phyloP scores from a whole-genome alignment of 1,140 invertebrate species.

The Arctopsyche grandis region DNA sequence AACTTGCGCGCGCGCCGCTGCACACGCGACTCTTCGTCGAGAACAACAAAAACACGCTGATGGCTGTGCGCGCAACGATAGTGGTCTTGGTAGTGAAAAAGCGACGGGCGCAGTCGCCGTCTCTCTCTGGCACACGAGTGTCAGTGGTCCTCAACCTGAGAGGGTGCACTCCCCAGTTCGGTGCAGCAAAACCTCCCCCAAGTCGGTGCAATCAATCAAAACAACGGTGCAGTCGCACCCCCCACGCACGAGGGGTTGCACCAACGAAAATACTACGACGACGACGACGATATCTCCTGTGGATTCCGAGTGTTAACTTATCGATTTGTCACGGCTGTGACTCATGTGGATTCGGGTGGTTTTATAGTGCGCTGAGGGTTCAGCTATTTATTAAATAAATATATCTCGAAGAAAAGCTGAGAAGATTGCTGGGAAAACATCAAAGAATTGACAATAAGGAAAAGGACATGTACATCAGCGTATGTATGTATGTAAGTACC shows the following conservation, averaged over 20 bases:
- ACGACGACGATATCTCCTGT: background rate
- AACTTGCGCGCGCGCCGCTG: constrained; percentile 9
- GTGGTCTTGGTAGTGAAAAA: background rate
- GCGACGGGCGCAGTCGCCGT: background rate
- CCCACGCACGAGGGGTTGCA: background rate
- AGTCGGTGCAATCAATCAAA: constrained; percentile 14
- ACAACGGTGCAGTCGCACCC: constrained; percentile 4
- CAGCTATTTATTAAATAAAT: no score
- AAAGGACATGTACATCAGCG: no score
- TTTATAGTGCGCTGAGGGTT: background rate
- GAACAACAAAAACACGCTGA: constrained; percentile 24
- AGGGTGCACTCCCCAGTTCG: background rate
- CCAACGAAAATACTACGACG: background rate
- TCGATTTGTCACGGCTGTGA: constrained; percentile 16
- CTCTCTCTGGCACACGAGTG: background rate
- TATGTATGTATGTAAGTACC: no score
- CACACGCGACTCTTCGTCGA: constrained; percentile 1
- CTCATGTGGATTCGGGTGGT: background rate
- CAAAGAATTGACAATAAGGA: no score
- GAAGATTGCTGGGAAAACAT: no score
- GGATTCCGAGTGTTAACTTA: constrained; percentile 13
- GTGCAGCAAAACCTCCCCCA: background rate
- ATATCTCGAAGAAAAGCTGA: no score
- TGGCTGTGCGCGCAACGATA: background rate
- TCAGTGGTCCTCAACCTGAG: background rate